phyloP scores from a whole-genome alignment of 2,797 vertebrate genomes.

The Acanthiza pusilla region DNA sequence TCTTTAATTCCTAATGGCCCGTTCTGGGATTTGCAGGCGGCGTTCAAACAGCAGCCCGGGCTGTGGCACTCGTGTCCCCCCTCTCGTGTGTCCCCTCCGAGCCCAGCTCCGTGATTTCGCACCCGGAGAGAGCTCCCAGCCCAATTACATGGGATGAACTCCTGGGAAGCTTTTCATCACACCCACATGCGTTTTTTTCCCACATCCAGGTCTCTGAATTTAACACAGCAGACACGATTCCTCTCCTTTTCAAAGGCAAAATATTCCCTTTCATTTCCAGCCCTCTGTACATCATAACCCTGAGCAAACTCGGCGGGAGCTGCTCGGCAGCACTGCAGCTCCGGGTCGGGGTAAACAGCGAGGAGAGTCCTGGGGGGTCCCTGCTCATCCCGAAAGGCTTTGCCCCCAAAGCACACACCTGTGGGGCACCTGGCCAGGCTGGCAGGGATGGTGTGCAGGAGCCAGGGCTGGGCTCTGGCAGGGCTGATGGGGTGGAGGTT shows the following conservation, averaged over 20 bases:
- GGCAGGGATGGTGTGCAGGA: neutral
- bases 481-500: accelerated
- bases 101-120: accelerated
- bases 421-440: neutral
- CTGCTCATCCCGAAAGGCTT: neutral
- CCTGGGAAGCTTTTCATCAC: neutral
- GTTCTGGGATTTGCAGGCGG: neutral
- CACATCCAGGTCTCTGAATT: neutral
- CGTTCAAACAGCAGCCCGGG: neutral
- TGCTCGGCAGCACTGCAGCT: neutral
- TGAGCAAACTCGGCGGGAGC: neutral
- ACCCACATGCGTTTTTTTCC: accelerated
- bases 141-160: neutral
- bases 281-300: neutral
- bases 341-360: neutral
- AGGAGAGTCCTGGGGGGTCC: neutral
- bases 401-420: neutral
- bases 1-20: neutral
- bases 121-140: neutral
- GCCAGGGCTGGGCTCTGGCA: neutral
- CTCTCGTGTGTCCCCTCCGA: neutral
- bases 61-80: neutral
- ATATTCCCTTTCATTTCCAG: slow-evolving; percentile 58
- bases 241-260: slow-evolving; percentile 39
- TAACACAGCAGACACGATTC: neutral